These are phyloP conservation scores for Emydura subglobosa DNA, from an alignment of 2,113 vertebrate species.

Conservation along the genomic window DNA sequence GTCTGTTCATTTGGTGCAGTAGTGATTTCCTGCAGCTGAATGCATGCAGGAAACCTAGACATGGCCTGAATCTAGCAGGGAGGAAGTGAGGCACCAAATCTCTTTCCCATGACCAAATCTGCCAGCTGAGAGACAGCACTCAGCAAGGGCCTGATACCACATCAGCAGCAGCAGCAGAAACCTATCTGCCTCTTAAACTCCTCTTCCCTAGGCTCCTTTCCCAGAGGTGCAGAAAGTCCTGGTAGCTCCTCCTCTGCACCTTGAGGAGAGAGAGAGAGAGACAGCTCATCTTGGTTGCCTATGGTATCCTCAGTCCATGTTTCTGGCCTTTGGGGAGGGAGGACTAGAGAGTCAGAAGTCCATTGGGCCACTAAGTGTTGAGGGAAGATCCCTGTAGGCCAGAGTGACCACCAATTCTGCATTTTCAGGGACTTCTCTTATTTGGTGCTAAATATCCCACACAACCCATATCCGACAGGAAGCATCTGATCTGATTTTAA, in stretches of 20 bases:
- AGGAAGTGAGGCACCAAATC: background rate
- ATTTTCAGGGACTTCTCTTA: background rate
- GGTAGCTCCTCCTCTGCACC: background rate
- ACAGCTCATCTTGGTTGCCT: background rate
- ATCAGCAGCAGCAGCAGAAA: conserved; percentile 3
- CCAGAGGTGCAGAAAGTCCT: background rate
- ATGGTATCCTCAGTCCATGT: background rate
- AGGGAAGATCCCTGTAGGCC: background rate
- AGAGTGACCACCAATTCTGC: background rate
- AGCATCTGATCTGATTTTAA: background rate
- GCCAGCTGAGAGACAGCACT: background rate
- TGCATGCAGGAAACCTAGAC: background rate
- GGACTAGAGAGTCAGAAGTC: background rate
- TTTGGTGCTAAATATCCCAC: background rate
- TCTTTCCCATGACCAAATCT: background rate
- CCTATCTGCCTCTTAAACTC: background rate
- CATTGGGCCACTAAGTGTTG: background rate
- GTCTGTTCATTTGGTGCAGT: background rate
- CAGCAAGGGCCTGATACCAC: background rate
- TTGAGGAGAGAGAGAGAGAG: background rate
- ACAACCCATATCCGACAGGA: background rate
- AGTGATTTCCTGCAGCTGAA: background rate
- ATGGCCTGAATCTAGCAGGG: background rate
- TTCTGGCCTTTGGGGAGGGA: background rate
- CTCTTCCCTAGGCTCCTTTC: background rate